A percentile compares a stretch with the other conserved stretches of the same genome.
These are phyloP conservation scores for Agrochola lychnidis DNA, from an alignment of 2,888 invertebrate species.

Conservation along the genomic window DNA sequence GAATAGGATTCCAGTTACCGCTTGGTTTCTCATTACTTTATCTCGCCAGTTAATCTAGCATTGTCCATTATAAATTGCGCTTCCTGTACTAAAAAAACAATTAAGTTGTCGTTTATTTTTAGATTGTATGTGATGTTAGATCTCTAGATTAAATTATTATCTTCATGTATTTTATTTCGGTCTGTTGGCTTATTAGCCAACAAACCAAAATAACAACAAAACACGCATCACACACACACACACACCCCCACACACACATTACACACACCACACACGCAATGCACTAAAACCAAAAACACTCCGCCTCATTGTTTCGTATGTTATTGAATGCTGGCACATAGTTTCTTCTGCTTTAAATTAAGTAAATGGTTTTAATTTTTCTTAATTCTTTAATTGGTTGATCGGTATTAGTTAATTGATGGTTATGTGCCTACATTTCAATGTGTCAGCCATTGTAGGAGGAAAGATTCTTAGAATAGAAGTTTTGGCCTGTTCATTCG, in stretches of 20 bases:
- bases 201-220: no score
- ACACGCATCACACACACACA: no score
- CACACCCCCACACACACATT: no score
- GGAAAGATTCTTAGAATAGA: slow-evolving; percentile 6
- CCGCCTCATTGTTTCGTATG: background rate
- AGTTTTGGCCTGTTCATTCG: background rate
- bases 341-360: slow-evolving; percentile 5
- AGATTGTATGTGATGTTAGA: slow-evolving; percentile 39
- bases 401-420: slow-evolving; percentile 3
- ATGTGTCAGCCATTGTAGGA: background rate
- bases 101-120: slow-evolving; percentile 51
- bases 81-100: slow-evolving; percentile 36
- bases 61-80: slow-evolving; percentile 23
- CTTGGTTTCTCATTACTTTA: slow-evolving; percentile 26
- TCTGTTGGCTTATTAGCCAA: no score
- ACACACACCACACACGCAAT: no score
- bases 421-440: background rate
- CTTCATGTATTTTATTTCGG: slow-evolving; percentile 6
- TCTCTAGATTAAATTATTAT: slow-evolving; percentile 18
- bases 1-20: slow-evolving; percentile 29
- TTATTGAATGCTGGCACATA: background rate
- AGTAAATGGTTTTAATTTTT: slow-evolving; percentile 5
- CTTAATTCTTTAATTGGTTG: slow-evolving; percentile 27
- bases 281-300: background rate
- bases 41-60: slow-evolving; percentile 24